These are phyloP conservation scores for Eretmochelys imbricata DNA, from an alignment of 2,113 vertebrate species.

Conservation along the genomic window DNA sequence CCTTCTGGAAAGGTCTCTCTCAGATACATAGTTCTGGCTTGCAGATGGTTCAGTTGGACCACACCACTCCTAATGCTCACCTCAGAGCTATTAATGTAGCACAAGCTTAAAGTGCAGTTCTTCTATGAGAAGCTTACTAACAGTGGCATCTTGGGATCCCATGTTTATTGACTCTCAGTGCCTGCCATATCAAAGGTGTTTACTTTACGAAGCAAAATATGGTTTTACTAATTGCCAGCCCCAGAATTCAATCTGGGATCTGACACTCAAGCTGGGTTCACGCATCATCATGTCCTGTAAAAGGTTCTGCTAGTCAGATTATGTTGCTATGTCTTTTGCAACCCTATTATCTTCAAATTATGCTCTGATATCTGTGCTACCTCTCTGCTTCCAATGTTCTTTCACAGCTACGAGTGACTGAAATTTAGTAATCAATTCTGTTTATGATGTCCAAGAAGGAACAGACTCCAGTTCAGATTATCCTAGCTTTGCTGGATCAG, in stretches of 20 bases:
- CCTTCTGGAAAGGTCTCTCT: slow-evolving; percentile 14
- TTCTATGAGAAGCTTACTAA: slow-evolving; percentile 67
- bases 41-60: not conserved
- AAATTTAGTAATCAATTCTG: not conserved
- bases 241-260: slow-evolving; percentile 1
- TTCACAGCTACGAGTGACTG: not conserved
- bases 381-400: too few species aligned
- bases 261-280: not conserved
- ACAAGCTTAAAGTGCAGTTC: not conserved
- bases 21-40: not conserved
- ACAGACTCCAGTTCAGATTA: not conserved
- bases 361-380: not conserved
- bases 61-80: slow-evolving; percentile 6
- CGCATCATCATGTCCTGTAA: not conserved
- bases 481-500: not conserved
- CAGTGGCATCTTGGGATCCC: slow-evolving; percentile 23
- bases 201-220: slow-evolving; percentile 2
- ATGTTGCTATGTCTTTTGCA: not conserved
- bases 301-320: not conserved
- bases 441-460: not conserved
- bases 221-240: slow-evolving; percentile 13
- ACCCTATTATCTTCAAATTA: not conserved
- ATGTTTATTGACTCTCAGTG: slow-evolving; percentile 27
- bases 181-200: slow-evolving; percentile 12
- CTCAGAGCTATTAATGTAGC: not conserved